Evolutionary conservation across 1,140 invertebrate genomes (phyloP).

Genomic region (Apis florea): DNA sequence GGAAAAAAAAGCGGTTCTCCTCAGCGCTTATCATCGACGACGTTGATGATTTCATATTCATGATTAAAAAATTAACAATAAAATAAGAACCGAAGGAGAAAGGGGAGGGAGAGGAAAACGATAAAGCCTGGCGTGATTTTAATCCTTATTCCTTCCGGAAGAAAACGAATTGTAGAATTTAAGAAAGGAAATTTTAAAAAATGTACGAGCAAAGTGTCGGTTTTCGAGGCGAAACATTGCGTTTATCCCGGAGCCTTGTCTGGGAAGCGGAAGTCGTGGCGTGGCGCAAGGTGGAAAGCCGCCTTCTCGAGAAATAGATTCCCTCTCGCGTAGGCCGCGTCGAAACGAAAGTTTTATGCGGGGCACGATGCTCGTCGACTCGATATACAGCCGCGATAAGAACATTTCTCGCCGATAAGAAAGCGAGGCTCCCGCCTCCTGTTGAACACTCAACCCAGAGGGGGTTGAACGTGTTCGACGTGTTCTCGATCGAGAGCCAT

Average conservation of each 20-base stretch:
- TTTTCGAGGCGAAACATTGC: neutral
- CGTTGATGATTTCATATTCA: no score
- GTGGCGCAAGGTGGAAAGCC: conserved; percentile 54
- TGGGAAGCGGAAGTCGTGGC: conserved; percentile 34
- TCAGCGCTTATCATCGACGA: no score
- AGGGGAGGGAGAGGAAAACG: no score
- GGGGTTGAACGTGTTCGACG: neutral
- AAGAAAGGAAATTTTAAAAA: neutral
- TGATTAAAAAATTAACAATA: no score
- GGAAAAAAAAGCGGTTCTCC: no score
- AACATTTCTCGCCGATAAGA: conserved; percentile 58
- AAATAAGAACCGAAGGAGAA: no score
- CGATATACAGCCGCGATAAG: conserved; percentile 61
- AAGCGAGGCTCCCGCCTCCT: conserved; percentile 13
- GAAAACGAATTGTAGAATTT: neutral
- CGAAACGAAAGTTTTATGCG: conserved; percentile 59
- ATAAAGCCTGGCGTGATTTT: no score
- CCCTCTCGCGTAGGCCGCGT: conserved; percentile 40
- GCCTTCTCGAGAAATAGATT: conserved; percentile 50
- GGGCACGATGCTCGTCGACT: conserved; percentile 43
- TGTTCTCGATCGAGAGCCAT: conserved; percentile 13
- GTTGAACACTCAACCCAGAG: conserved; percentile 21
- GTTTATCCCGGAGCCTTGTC: conserved; percentile 41
- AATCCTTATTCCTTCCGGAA: no score
- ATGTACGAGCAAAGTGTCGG: neutral